Base-by-base conservation (phyloP, 1,140 invertebrate species). In the Glomeris maerens region DNA sequence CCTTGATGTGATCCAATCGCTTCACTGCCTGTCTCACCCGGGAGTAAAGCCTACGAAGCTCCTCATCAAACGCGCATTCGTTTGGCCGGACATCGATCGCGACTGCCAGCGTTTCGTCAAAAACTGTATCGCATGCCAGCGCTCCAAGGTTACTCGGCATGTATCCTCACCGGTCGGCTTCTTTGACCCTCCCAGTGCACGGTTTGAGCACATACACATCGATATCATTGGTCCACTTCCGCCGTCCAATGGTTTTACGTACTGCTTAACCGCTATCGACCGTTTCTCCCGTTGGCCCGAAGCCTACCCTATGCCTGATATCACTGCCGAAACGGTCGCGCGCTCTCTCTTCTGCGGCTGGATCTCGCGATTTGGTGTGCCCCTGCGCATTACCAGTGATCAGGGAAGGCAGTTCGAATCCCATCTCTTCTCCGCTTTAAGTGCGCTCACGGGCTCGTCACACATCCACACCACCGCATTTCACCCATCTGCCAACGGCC, bases 221-320 rank as follows among this genome's bases (percentile, higher is more conserved):
- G 73, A 76, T 57, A 59, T 76, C 0, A 59, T 75, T 5, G 66
- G 69, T 0, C 71, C 65, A 0, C 44, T 75, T 2, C 66, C 68
- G 22, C 45, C 48, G 2, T 57, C 57, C 0, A 25, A 62, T 5
- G 64, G 59, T 13, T 61, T 50, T 36, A 29, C 23, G 10, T 72
- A 73, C 49, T 53, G 56, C 7, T 54, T 74, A 1, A 73, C 70
- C 0, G 59, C 61, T 4, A 65, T 72, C 2, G 66, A 72, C 49
- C 47, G 66, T 3, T 72, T 63, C 52, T 65, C 68, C 0, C 47
- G 65, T n/a, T 72, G 60, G 62, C 64, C 62, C 0, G 69, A 73
- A 57, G 64, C 65, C 2, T 49, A 66, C 17, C 64, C 70, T 3
- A 45, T 69, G 0, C 4, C 31, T 7, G 60, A 72, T 39, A 65